Evolutionary conservation across 2,797 vertebrate species (phyloP), one percentile per base, ranked within the genome.

Genomic region (Pelochelys cantorii): DNA sequence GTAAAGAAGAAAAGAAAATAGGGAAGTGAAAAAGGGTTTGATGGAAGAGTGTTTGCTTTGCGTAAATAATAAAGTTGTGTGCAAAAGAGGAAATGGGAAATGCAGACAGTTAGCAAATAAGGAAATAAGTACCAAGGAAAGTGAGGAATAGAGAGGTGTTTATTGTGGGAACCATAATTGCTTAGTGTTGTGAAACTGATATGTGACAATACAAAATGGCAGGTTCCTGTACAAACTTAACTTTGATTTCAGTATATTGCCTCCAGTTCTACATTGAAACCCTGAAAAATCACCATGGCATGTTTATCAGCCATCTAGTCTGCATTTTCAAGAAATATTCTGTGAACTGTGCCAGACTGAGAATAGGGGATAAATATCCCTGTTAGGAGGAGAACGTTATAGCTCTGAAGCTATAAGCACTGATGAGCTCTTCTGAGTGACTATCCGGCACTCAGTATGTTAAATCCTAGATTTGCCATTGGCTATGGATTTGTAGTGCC

Each of bases 11-110:
- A 56, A 54, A 71, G n/a, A 71, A 54, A 56, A 55, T 37, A 31
- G 55, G 18, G 79, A 54, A 54, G 31, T 80, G 56, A 34, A 80
- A 80, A 13, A 17, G 5, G 10, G 57, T 57, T n/a, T n/a, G 48
- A 60, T 56, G 59, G 53, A 68, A 89, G 42, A 68, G 5, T 7
- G 15, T 54, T 68, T 60, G 55, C 17, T 84, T 53, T 48, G 52
- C 42, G 62, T 62, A 52, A 74, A 57, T 90, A 17, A 71, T 20
- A 79, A 86, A 81, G 42, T 23, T 42, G 59, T 56, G 52, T 85
- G 10, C 23, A 13, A 91, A 91, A 91, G 48, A 82, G 87, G 88
- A 90, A 90, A 59, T 60, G 71, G 48, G 81, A 74, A 54, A 7
- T 23, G 23, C 7, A 62, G 27, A 34, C 37, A 20, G 2, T n/a